Percentiles rank a stretch among this genome's conserved stretches.
Conservation (phyloP, 2,797 vertebrate species). For the Oreochromis grahami region DNA sequence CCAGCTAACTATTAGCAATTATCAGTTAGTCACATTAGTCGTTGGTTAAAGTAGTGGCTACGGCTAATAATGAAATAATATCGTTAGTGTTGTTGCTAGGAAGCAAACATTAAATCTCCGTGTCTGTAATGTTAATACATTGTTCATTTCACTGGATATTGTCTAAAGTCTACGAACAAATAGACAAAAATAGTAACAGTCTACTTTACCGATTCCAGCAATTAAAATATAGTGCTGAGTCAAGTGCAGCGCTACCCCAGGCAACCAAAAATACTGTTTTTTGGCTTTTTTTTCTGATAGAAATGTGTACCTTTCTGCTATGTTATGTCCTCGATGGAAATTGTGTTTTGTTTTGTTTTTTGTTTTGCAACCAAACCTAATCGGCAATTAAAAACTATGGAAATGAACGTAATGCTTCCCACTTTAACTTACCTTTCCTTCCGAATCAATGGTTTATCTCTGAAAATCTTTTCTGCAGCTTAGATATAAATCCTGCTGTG, state of each 20-base stretch:
- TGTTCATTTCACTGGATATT: neutral
- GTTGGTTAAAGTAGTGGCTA: neutral
- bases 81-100: accelerated
- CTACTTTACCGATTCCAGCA: neutral
- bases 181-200: neutral
- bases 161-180: neutral
- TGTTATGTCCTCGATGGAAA: accelerated
- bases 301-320: neutral
- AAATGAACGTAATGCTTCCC: neutral
- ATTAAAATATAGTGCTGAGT: neutral
- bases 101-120: neutral
- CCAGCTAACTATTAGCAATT: neutral
- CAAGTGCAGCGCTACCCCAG: accelerated
- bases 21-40: no score
- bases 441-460: neutral
- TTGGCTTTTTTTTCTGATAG: neutral
- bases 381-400: accelerated
- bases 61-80: neutral
- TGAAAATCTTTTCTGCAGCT: neutral
- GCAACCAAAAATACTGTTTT: neutral
- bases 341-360: neutral
- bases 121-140: accelerated
- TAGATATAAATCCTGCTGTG: neutral
- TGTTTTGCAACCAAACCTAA: neutral
- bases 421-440: neutral